Evolutionary conservation across 2,113 vertebrate genomes (phyloP).

Genomic region (Benthochromis sp.): DNA sequence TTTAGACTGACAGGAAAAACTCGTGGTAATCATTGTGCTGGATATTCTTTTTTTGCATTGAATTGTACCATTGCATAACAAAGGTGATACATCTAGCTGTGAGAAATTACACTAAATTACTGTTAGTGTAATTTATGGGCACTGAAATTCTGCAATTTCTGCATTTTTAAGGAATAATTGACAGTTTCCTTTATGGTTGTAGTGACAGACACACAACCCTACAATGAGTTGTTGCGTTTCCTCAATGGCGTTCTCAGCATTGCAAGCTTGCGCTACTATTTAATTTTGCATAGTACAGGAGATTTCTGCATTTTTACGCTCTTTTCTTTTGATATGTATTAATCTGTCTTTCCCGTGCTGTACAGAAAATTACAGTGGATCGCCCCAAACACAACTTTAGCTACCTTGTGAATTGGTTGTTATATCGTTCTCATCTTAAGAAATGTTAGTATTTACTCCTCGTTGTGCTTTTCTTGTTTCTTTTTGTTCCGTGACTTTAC

Average conservation of each 20-base stretch:
- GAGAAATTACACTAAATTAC: background rate
- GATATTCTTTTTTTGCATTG: background rate
- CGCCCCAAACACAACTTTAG: background rate
- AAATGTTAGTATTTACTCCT: background rate
- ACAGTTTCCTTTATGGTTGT: background rate
- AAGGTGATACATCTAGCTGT: background rate
- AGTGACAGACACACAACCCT: background rate
- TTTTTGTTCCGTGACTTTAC: background rate
- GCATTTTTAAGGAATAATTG: background rate
- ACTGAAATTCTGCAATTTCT: background rate
- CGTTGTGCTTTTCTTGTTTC: background rate
- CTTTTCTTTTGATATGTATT: background rate
- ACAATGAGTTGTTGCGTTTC: background rate
- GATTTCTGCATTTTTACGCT: background rate
- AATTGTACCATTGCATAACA: background rate
- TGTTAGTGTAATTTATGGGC: background rate
- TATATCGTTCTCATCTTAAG: background rate
- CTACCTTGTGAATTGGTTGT: background rate
- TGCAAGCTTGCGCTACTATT: background rate
- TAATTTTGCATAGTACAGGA: background rate
- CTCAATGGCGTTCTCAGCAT: background rate
- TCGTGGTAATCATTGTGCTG: background rate
- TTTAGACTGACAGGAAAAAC: background rate
- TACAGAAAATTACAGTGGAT: background rate
- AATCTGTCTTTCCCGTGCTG: background rate